Conservation (phyloP, 2,797 vertebrate genomes). For the Knipowitschia caucasica region DNA sequence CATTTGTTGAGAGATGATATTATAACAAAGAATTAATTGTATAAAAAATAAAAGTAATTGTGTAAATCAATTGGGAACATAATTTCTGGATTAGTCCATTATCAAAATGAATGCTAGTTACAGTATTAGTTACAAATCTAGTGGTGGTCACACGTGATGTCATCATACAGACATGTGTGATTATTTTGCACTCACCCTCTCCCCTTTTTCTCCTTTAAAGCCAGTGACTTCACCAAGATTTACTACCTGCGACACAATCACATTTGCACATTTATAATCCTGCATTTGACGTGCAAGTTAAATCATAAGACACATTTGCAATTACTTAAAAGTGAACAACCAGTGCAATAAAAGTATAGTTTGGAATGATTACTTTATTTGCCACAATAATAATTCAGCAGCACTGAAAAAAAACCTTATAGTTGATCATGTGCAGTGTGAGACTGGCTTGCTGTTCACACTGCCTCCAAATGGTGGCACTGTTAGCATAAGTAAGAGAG, state of each 20-base stretch:
- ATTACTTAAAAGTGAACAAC: constrained; percentile 69
- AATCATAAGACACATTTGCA: constrained; percentile 54
- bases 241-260: constrained; percentile 45
- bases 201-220: constrained; percentile 64
- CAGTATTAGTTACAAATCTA: too few species aligned
- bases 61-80: too few species aligned
- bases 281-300: constrained; percentile 3
- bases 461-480: constrained; percentile 53
- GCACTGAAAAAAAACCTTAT: too few species aligned
- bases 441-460: constrained; percentile 34
- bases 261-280: constrained; percentile 15
- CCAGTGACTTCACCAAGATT: constrained; percentile 25
- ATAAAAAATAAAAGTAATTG: too few species aligned
- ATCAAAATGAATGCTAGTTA: too few species aligned
- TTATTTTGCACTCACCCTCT: constrained; percentile 51
- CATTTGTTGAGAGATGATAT: too few species aligned
- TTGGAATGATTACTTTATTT: constrained; percentile 7
- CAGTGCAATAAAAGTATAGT: constrained; percentile 62
- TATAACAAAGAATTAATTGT: too few species aligned
- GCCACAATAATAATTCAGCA: not conserved
- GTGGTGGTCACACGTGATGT: constrained; percentile 35
- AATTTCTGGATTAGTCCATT: too few species aligned
- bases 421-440: too few species aligned
- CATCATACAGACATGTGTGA: constrained; percentile 39
- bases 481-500: constrained; percentile 54